A percentile compares a stretch with the other conserved stretches of the same genome.
These are phyloP conservation scores for Planococcus citri DNA, from an alignment of 1,140 invertebrate genomes.

Conservation along the genomic window DNA sequence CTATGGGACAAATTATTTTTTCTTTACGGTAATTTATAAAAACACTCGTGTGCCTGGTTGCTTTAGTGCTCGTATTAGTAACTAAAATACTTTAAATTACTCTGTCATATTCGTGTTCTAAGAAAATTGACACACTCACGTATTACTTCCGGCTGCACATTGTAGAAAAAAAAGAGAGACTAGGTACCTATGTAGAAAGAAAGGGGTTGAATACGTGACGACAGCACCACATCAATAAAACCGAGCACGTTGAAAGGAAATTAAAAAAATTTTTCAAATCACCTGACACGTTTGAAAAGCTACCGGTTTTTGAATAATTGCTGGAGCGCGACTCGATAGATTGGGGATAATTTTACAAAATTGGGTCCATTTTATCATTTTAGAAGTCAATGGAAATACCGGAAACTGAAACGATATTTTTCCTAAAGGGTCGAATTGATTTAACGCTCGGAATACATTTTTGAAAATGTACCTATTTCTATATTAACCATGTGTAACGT, in stretches of 20 bases:
- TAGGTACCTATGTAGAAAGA: no score
- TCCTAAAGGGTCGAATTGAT: background rate
- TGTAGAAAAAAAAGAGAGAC: no score
- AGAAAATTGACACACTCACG: background rate
- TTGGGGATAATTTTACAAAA: no score
- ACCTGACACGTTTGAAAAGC: background rate
- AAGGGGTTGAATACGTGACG: background rate
- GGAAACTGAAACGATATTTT: no score
- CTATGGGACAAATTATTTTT: background rate
- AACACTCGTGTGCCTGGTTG: background rate
- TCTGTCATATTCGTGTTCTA: slow-evolving; percentile 9
- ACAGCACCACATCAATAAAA: background rate
- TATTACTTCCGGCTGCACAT: background rate
- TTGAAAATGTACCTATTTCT: no score
- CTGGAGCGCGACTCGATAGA: no score
- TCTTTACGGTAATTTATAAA: background rate
- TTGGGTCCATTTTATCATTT: no score
- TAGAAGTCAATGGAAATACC: no score
- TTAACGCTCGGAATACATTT: background rate
- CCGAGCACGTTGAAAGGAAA: background rate
- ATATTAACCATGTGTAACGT: background rate
- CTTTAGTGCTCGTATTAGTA: background rate
- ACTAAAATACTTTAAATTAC: slow-evolving; percentile 8
- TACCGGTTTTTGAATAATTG: background rate
- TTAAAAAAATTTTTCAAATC: background rate